These are phyloP conservation scores for Gyrodactylus bullatarudis DNA, from an alignment of 1,140 invertebrate genomes.

Conservation along the genomic window DNA sequence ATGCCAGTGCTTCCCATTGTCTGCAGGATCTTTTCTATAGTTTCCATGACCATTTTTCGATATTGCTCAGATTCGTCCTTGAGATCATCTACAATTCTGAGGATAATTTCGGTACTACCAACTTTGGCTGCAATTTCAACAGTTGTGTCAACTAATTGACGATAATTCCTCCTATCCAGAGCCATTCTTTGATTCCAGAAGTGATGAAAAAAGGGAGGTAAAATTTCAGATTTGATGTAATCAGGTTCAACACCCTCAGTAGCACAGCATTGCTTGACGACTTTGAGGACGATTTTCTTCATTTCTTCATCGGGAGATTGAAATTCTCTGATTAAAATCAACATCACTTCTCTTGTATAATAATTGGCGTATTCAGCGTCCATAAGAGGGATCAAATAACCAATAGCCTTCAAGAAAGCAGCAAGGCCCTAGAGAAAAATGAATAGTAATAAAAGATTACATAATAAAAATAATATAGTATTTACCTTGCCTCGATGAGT, in stretches of 20 bases:
- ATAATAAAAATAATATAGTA: conserved; percentile 14
- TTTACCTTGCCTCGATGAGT: conserved; percentile 92
- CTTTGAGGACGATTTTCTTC: conserved; percentile 98
- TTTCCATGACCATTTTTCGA: conserved; percentile 99
- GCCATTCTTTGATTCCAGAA: conserved; percentile 99
- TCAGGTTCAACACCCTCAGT: conserved; percentile 96
- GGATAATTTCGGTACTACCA: conserved; percentile 87
- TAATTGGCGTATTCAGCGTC: conserved; percentile 98
- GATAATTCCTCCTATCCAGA: conserved; percentile 71
- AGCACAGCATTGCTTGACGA: conserved; percentile 98
- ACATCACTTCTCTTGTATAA: conserved; percentile 96
- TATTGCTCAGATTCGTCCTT: conserved; percentile 99
- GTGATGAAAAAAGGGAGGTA: conserved; percentile 93
- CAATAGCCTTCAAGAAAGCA: conserved; percentile 93
- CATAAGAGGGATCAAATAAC: conserved; percentile 94
- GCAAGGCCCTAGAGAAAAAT: too few relatives aligned
- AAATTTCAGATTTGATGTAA: conserved; percentile 93
- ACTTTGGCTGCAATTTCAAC: conserved; percentile 94
- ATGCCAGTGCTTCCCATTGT: conserved; percentile 87
- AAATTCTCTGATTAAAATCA: conserved; percentile 92
- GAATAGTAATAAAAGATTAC: too few relatives aligned
- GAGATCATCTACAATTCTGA: conserved; percentile 81
- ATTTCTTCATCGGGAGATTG: conserved; percentile 99
- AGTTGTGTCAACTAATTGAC: conserved; percentile 76
- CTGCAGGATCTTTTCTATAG: conserved; percentile 86